Percentiles rank a stretch among this genome's conserved stretches.
Evolutionary conservation across 2,797 vertebrate species (phyloP).

Genomic region (Xiphophorus birchmanni): DNA sequence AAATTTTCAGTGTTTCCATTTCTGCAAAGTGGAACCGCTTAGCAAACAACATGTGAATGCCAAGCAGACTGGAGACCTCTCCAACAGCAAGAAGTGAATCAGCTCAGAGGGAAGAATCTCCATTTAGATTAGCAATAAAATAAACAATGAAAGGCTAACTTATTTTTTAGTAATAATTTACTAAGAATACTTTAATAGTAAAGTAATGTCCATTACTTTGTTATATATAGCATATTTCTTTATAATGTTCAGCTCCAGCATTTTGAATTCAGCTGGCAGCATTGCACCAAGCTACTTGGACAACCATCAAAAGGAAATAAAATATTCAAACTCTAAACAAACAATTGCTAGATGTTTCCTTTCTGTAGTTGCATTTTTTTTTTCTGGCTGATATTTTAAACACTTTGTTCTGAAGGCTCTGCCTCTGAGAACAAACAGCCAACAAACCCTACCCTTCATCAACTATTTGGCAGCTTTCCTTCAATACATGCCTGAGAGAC

Average conservation of each 20-base stretch:
- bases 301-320: neutral
- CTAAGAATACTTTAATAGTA: too few relatives aligned
- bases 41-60: too few relatives aligned
- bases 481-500: neutral
- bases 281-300: neutral
- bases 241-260: neutral
- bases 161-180: neutral
- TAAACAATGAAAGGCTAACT: neutral
- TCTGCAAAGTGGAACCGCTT: neutral
- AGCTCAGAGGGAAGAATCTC: too few relatives aligned
- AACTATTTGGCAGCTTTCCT: neutral
- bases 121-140: neutral
- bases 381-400: neutral
- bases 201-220: neutral
- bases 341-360: neutral
- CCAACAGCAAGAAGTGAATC: too few relatives aligned
- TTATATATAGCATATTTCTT: neutral
- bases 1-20: neutral
- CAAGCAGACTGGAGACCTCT: too few relatives aligned
- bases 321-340: neutral
- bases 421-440: neutral
- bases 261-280: neutral
- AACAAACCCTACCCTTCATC: neutral
- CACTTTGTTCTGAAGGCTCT: neutral
- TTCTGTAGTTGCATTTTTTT: neutral